phyloP scores from a whole-genome alignment of 2,888 invertebrate genomes.

The Halictus quadricinctus region DNA sequence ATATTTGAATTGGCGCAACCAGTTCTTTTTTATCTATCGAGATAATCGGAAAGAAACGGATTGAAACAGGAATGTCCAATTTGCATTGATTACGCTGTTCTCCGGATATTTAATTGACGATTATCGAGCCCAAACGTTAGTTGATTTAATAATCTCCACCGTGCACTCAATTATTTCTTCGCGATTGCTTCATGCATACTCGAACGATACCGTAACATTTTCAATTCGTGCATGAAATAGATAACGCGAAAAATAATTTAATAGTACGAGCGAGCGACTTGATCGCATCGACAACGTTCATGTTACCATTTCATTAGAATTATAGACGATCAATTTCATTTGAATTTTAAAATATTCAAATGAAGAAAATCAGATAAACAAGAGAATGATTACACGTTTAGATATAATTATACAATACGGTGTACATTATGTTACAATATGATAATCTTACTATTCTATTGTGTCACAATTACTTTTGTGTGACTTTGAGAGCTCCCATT shows the following conservation, averaged over 20 bases:
- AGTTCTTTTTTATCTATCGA: not conserved
- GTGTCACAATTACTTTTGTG: not conserved
- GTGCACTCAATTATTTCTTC: slow-evolving; percentile 54
- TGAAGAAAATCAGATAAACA: not conserved
- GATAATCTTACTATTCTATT: not conserved
- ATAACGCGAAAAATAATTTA: slow-evolving; percentile 49
- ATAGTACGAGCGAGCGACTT: slow-evolving; percentile 47
- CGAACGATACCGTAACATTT: slow-evolving; percentile 43
- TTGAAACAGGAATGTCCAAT: slow-evolving; percentile 19
- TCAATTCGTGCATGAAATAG: slow-evolving; percentile 27
- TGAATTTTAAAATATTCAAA: not conserved
- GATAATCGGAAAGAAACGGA: not conserved
- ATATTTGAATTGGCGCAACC: not conserved
- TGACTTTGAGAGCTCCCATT: not conserved
- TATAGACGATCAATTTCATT: not conserved
- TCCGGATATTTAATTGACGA: slow-evolving; percentile 38
- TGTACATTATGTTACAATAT: not conserved
- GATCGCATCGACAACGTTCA: slow-evolving; percentile 33
- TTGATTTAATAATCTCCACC: slow-evolving; percentile 54
- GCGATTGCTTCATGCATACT: slow-evolving; percentile 38
- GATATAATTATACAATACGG: not conserved
- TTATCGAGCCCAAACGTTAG: slow-evolving; percentile 12
- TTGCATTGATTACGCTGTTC: slow-evolving; percentile 23
- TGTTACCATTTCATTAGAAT: slow-evolving; percentile 31
- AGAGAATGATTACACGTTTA: not conserved